A percentile compares a stretch with the other conserved stretches of the same genome.
These are phyloP conservation scores for Eugnorisma glareosa DNA, from an alignment of 2,888 invertebrate genomes.

Conservation along the genomic window DNA sequence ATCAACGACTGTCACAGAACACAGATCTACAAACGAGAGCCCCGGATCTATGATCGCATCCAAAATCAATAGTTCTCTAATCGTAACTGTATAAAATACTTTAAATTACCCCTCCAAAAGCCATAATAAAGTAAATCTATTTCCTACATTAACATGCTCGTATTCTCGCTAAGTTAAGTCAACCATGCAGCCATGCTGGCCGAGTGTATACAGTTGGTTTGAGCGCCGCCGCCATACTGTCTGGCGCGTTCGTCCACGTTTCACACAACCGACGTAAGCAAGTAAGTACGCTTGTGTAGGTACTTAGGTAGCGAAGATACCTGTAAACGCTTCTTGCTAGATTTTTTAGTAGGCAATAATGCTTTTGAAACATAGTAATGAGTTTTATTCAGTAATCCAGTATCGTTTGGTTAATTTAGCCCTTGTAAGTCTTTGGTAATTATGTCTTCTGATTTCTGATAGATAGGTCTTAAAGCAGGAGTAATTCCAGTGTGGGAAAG, in stretches of 20 bases:
- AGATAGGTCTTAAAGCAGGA: too few species aligned
- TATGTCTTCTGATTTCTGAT: background rate
- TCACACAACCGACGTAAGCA: background rate
- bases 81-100: background rate
- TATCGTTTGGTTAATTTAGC: background rate
- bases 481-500: too few species aligned
- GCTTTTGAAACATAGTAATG: background rate
- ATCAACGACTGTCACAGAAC: background rate
- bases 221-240: conserved; percentile 55
- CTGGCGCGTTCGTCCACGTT: conserved; percentile 37
- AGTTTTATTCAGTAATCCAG: background rate
- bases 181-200: conserved; percentile 41
- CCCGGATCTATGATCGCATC: background rate
- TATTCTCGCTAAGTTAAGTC: conserved; percentile 35
- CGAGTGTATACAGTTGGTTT: conserved; percentile 43
- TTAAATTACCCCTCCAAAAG: background rate
- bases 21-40: background rate
- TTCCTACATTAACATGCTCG: background rate
- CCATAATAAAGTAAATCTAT: background rate
- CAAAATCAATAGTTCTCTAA: background rate
- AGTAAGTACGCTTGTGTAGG: conserved; percentile 1
- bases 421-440: background rate
- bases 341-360: background rate
- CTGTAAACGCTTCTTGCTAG: background rate
- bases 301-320: background rate